Percentiles rank a stretch among this genome's conserved stretches.
These are phyloP conservation scores for Oligia strigilis DNA, from an alignment of 2,888 invertebrate genomes.

Conservation along the genomic window DNA sequence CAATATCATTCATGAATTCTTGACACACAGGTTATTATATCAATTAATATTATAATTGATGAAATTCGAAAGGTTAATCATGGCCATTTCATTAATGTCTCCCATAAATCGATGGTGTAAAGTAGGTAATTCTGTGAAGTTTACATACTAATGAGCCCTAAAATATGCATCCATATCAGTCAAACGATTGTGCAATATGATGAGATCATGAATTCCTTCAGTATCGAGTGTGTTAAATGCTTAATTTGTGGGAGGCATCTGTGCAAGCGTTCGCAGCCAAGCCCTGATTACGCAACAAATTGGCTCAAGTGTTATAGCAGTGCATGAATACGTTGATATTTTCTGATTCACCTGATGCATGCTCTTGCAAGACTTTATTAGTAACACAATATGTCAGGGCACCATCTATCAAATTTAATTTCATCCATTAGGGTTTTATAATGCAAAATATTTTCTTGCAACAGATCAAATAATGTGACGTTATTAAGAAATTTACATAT, in stretches of 20 bases:
- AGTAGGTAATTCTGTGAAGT: conserved; percentile 23
- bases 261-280: conserved; percentile 73
- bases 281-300: conserved; percentile 80
- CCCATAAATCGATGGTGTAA: conserved; percentile 4
- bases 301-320: conserved; percentile 71
- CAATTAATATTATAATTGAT: conserved; percentile 32
- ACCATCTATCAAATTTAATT: conserved; percentile 32
- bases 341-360: conserved; percentile 71
- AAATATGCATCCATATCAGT: conserved; percentile 53
- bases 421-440: conserved; percentile 1
- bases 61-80: conserved; percentile 36
- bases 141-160: conserved; percentile 17
- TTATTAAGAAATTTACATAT: conserved; percentile 14
- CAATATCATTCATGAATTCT: not conserved
- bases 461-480: not conserved
- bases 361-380: conserved; percentile 61
- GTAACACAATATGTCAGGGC: conserved; percentile 37
- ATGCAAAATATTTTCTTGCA: not conserved
- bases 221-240: conserved; percentile 78
- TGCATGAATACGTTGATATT: conserved; percentile 69
- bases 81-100: conserved; percentile 15
- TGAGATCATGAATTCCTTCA: conserved; percentile 72
- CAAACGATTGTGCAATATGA: conserved; percentile 61
- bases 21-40: conserved; percentile 3
- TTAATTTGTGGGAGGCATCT: conserved; percentile 78